phyloP scores from a whole-genome alignment of 1,140 invertebrate species.

The Dufourea novaeangliae region DNA sequence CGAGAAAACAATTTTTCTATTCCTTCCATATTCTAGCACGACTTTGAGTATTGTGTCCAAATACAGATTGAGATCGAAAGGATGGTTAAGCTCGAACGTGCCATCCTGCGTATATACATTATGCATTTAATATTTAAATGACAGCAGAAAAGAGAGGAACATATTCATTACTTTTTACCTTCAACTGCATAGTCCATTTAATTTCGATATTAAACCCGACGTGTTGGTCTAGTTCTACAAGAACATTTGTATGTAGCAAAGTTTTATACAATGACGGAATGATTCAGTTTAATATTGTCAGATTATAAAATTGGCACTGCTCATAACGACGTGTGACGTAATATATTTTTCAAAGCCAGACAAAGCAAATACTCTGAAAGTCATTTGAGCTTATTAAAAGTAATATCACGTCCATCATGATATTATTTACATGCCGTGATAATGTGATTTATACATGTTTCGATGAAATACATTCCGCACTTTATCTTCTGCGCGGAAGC shows the following conservation, averaged over 20 bases:
- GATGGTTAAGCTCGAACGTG: conserved; percentile 92
- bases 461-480: conserved; percentile 29
- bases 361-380: conserved; percentile 30
- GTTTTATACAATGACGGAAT: background rate
- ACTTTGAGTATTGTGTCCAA: conserved; percentile 94
- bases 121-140: conserved; percentile 10
- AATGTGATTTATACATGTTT: conserved; percentile 15
- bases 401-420: conserved; percentile 59
- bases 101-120: conserved; percentile 84
- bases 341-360: conserved; percentile 45
- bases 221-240: conserved; percentile 87
- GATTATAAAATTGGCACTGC: conserved; percentile 26
- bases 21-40: conserved; percentile 88
- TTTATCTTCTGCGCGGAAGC: background rate
- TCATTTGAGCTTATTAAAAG: conserved; percentile 42
- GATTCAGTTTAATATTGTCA: background rate
- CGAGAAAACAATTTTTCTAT: conserved; percentile 93
- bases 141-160: background rate
- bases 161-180: conserved; percentile 76
- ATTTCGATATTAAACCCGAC: conserved; percentile 98
- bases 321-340: conserved; percentile 23
- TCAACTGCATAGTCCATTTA: conserved; percentile 95
- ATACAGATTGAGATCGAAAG: conserved; percentile 95
- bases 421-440: conserved; percentile 61
- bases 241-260: conserved; percentile 13